Conservation (phyloP, 2,113 vertebrate genomes). For the Pseudolaguvia tuberculata region DNA sequence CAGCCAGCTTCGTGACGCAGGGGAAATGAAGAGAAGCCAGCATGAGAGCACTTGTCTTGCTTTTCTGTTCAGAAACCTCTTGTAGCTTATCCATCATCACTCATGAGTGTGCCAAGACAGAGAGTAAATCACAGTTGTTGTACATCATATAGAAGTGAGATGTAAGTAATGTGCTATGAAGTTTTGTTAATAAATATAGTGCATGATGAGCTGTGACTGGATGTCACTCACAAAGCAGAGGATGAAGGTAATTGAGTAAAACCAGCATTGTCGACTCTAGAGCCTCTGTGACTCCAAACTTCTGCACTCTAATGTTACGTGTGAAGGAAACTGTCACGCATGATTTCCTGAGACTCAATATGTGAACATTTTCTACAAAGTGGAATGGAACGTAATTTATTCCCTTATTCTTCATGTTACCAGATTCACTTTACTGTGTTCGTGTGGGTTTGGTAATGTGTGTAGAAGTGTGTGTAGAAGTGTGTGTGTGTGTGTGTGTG, state of each 20-base stretch:
- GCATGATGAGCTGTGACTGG: conserved; percentile 64
- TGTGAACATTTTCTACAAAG: conserved; percentile 70
- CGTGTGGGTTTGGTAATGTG: too few species aligned
- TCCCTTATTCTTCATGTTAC: conserved; percentile 77
- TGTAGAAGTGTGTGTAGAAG: neutral
- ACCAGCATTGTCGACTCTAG: conserved; percentile 69
- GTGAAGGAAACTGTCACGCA: conserved; percentile 80
- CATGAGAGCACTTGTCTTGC: neutral
- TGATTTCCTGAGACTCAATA: conserved; percentile 85
- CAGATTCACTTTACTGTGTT: conserved; percentile 19
- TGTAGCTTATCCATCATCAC: conserved; percentile 13
- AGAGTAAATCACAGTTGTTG: neutral
- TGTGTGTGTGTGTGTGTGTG: conserved; percentile 9
- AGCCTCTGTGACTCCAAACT: conserved; percentile 69
- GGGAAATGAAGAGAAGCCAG: conserved; percentile 24
- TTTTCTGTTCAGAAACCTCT: conserved; percentile 3
- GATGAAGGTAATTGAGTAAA: conserved; percentile 76
- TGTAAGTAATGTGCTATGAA: neutral
- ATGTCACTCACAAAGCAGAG: conserved; percentile 74
- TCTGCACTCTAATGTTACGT: conserved; percentile 82
- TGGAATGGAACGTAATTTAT: conserved; percentile 75
- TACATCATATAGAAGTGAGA: neutral
- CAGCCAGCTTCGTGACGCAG: neutral
- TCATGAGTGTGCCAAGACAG: conserved; percentile 8
- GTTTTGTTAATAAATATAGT: conserved; percentile 57